Conservation (phyloP, 2,888 invertebrate species). For the Drosophila leonis region DNA sequence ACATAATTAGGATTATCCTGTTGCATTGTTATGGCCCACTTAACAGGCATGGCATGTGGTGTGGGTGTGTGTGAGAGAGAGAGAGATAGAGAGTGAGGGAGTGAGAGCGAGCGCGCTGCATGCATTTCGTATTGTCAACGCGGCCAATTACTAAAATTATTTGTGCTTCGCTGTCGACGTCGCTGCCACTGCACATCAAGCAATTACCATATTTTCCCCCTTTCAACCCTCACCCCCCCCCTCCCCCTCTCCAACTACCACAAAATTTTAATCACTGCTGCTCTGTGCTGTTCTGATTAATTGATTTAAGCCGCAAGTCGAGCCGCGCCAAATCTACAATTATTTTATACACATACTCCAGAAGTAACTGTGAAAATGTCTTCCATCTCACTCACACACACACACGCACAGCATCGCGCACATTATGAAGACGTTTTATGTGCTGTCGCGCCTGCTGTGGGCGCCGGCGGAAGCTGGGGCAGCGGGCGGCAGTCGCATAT, state of each 20-base stretch:
- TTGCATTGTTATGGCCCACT: conserved; percentile 51
- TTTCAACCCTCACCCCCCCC: background rate
- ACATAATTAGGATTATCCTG: conserved; percentile 65
- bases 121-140: conserved; percentile 51
- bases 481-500: conserved; percentile 48
- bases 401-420: conserved; percentile 22
- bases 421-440: conserved; percentile 46
- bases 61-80: background rate
- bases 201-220: conserved; percentile 41
- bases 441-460: conserved; percentile 13
- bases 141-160: conserved; percentile 64
- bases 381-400: conserved; percentile 10
- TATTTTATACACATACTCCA: conserved; percentile 20
- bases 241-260: background rate
- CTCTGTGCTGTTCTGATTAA: conserved; percentile 27
- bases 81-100: background rate
- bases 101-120: background rate
- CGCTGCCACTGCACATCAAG: conserved; percentile 47
- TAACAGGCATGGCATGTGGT: conserved; percentile 8
- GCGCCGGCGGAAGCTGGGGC: background rate
- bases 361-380: conserved; percentile 23
- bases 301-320: conserved; percentile 38
- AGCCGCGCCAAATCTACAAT: conserved; percentile 12
- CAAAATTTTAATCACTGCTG: conserved; percentile 16
- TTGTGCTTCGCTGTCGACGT: conserved; percentile 46